A percentile compares a stretch with the other conserved stretches of the same genome.
These are phyloP conservation scores for Alectoris magna DNA, from an alignment of 2,797 vertebrate species.

Conservation along the genomic window DNA sequence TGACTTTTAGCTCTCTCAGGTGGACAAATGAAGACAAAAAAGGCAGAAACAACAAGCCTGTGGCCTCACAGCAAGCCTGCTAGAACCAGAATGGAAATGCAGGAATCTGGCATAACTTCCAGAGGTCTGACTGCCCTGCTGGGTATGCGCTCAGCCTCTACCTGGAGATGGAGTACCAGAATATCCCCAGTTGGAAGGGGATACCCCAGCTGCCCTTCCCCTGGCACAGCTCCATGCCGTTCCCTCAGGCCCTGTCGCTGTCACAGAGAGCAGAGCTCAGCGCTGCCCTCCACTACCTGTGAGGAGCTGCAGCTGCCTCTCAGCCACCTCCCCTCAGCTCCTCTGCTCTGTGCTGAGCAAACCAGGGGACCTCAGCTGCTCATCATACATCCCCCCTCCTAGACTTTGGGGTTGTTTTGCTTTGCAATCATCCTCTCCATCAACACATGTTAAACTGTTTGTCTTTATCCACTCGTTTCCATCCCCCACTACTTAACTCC, in stretches of 20 bases:
- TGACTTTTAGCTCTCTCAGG: not conserved
- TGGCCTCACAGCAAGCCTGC: not conserved
- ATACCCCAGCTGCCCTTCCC: too few relatives aligned
- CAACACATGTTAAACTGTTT: not conserved
- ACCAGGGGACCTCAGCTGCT: not conserved
- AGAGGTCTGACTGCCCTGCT: not conserved
- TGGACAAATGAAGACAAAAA: not conserved
- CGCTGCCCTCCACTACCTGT: not conserved
- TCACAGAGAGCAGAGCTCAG: not conserved
- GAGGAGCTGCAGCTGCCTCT: not conserved
- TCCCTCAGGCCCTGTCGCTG: not conserved
- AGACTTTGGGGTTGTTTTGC: not conserved
- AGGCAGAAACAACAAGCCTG: not conserved
- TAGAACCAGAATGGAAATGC: not conserved
- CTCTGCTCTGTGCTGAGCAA: not conserved
- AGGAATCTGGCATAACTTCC: not conserved
- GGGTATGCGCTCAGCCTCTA: not conserved
- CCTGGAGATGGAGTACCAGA: not conserved
- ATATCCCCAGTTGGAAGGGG: not conserved
- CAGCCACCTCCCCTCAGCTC: too few relatives aligned
- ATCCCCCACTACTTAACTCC: not conserved
- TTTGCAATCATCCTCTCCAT: not conserved
- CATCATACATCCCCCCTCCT: not conserved
- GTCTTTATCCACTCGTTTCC: not conserved
- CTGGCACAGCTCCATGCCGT: not conserved